These are phyloP conservation scores for Leptinotarsa juncta DNA, from an alignment of 2,888 invertebrate species.

Conservation along the genomic window DNA sequence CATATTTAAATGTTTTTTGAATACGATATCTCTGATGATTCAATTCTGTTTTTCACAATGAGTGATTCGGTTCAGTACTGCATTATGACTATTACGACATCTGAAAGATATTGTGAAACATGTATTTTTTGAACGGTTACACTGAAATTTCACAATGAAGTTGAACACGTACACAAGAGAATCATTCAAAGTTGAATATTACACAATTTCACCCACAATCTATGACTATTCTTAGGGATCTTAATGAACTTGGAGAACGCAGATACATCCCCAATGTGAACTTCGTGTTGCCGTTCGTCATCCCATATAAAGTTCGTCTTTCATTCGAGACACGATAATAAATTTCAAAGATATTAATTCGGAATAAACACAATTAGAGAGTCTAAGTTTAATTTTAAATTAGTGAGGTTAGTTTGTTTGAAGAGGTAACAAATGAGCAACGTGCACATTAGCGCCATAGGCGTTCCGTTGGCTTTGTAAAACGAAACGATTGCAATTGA, in stretches of 20 bases:
- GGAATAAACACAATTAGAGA: constrained; percentile 57
- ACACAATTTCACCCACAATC: no score
- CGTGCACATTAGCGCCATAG: constrained; percentile 16
- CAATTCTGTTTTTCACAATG: no score
- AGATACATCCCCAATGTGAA: background rate
- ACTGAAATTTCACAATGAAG: no score
- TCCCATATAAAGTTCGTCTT: constrained; percentile 3
- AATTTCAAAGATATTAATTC: constrained; percentile 46
- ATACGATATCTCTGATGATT: no score
- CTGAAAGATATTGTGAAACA: no score
- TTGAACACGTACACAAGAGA: no score
- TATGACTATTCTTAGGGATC: constrained; percentile 7
- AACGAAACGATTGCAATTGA: background rate
- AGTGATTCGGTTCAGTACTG: no score
- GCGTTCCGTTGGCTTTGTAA: constrained; percentile 7
- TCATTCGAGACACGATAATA: constrained; percentile 36
- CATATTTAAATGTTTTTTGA: no score
- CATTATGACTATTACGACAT: no score
- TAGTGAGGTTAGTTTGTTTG: constrained; percentile 47
- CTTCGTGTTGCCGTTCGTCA: background rate
- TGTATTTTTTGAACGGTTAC: no score
- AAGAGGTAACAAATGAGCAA: constrained; percentile 49
- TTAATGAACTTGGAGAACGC: background rate
- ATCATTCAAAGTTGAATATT: no score
- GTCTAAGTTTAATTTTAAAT: constrained; percentile 51